A percentile compares a stretch with the other conserved stretches of the same genome.
phyloP scores from a whole-genome alignment of 2,888 invertebrate genomes.

The Andrena flavipes region DNA sequence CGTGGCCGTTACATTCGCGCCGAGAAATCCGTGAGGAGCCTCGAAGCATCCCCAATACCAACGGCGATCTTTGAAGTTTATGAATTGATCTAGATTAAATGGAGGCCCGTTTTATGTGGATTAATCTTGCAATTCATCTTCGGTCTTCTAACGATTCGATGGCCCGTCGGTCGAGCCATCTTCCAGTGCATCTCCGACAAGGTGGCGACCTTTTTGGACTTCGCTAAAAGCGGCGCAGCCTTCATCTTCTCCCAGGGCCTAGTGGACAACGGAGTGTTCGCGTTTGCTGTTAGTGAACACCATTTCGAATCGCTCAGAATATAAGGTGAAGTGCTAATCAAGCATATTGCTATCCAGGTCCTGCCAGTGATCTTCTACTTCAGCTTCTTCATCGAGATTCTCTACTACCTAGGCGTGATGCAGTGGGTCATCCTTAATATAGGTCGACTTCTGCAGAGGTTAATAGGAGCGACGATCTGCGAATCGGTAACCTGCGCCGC shows the following conservation, averaged over 20 bases:
- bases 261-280: constrained; percentile 90
- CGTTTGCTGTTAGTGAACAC: constrained; percentile 90
- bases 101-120: constrained; percentile 93
- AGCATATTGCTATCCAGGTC: constrained; percentile 86
- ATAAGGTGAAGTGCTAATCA: background rate
- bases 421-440: constrained; percentile 93
- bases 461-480: constrained; percentile 95
- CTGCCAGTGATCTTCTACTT: constrained; percentile 97
- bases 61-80: background rate
- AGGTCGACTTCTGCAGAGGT: constrained; percentile 90
- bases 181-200: constrained; percentile 89
- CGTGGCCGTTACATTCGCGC: background rate
- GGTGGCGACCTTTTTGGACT: constrained; percentile 92
- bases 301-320: background rate
- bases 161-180: constrained; percentile 91
- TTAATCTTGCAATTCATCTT: constrained; percentile 93
- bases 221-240: constrained; percentile 91
- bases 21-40: background rate
- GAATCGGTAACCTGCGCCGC: constrained; percentile 97
- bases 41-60: background rate
- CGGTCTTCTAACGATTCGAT: constrained; percentile 94
- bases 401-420: constrained; percentile 95
- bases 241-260: constrained; percentile 93
- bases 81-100: constrained; percentile 86
- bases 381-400: constrained; percentile 94